Base-by-base conservation (phyloP, 2,797 vertebrate species). In the Denticeps clupeoides region DNA sequence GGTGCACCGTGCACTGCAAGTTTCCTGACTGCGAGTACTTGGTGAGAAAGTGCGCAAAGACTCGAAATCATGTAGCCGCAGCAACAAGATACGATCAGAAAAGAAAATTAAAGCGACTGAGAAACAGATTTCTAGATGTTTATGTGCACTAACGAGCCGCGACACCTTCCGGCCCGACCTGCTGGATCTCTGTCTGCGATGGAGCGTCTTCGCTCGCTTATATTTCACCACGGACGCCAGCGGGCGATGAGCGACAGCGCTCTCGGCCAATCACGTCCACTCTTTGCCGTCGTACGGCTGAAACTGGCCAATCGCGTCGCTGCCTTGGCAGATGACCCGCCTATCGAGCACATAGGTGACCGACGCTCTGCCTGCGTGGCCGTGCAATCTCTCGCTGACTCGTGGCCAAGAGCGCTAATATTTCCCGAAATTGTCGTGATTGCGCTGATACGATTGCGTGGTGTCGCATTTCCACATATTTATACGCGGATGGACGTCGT, bases 341-440 rank as follows among this genome's bases (percentile, higher is more conserved):
- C 59, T 37, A 19, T 48, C 42, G 12, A 4, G 12, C 23, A 22
- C 27, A 42, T 60, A 63, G 63, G 55, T 62, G 53, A 64, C 64
- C 53, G 7, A 10, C 10, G 5, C 28, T 42, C 15, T 67, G 62
- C 66, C 69, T 67, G 64, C 25, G 26, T 24, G 40, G 22, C 51
- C 38, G 23, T 15, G n/a, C n/a, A n/a, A n/a, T n/a, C n/a, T n/a
- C n/a, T n/a, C n/a, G n/a, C n/a, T n/a, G n/a, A n/a, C n/a, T n/a
- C n/a, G n/a, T n/a, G n/a, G n/a, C n/a, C n/a, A n/a, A n/a, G n/a
- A n/a, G n/a, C n/a, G n/a, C n/a, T n/a, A n/a, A n/a, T n/a, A n/a
- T n/a, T n/a, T n/a, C n/a, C n/a, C n/a, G n/a, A n/a, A n/a, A n/a
- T n/a, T n/a, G n/a, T n/a, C n/a, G n/a, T n/a, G n/a, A n/a, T n/a